Evolutionary conservation across 1,140 invertebrate species (phyloP).

Genomic region (Bathynomus jamesi): DNA sequence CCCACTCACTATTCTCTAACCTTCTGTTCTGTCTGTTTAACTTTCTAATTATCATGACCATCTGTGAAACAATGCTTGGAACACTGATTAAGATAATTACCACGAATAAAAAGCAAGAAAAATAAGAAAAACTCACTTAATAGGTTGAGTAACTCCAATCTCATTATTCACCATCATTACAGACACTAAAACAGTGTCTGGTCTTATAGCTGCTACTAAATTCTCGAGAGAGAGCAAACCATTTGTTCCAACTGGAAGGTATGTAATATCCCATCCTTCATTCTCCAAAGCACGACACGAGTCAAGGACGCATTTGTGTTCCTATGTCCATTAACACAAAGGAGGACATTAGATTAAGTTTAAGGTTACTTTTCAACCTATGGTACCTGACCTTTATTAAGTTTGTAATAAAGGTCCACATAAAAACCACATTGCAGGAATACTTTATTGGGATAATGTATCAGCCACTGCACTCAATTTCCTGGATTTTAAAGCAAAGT

Average conservation of each 20-base stretch:
- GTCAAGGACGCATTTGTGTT: conserved; percentile 99
- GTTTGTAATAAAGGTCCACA: no score
- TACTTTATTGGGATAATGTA: no score
- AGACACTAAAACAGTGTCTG: conserved; percentile 90
- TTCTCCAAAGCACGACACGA: conserved; percentile 89
- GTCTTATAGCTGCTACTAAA: conserved; percentile 71
- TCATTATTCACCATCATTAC: conserved; percentile 99
- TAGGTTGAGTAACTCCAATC: conserved; percentile 93
- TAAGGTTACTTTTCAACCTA: no score
- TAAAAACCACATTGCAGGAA: no score
- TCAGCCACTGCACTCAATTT: no score
- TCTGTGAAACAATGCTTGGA: no score
- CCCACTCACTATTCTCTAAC: no score
- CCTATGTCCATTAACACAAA: conserved; percentile 53
- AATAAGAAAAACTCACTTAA: conserved; percentile 63
- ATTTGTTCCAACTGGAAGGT: conserved; percentile 74
- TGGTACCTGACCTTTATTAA: no score
- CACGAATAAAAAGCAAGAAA: conserved; percentile 31
- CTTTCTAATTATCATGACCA: no score
- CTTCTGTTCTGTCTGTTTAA: no score
- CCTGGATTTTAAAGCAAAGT: no score
- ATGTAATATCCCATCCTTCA: conserved; percentile 93
- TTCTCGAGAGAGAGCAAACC: conserved; percentile 78
- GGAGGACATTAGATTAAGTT: conserved; percentile 9
- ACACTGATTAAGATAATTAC: no score